Evolutionary conservation across 2,797 vertebrate genomes (phyloP).

Genomic region (Microtus obscurus): DNA sequence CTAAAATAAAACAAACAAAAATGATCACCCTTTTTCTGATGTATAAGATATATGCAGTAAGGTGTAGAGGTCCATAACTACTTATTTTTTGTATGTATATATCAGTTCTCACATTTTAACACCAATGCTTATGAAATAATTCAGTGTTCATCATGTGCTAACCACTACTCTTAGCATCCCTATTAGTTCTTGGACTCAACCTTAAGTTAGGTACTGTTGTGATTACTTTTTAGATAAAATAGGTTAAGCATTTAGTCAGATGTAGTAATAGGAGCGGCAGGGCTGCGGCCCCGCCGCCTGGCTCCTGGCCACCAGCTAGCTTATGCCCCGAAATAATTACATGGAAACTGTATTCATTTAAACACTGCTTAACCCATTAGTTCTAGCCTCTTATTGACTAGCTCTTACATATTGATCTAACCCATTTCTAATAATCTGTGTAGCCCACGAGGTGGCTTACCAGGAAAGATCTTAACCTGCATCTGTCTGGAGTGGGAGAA

Average conservation of each 20-base stretch:
- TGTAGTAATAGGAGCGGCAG: too few relatives aligned
- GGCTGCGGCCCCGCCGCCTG: too few relatives aligned
- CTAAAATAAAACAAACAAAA: not conserved
- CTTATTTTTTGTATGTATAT: not conserved
- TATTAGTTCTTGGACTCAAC: constrained; percentile 45
- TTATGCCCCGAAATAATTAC: too few relatives aligned
- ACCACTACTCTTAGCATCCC: not conserved
- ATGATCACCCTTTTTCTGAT: not conserved
- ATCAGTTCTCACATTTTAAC: constrained; percentile 21
- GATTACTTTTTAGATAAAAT: constrained; percentile 6
- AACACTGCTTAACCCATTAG: too few relatives aligned
- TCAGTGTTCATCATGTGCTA: not conserved
- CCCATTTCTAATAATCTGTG: too few relatives aligned
- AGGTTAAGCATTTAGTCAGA: constrained; percentile 12
- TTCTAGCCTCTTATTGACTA: too few relatives aligned
- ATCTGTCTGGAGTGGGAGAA: too few relatives aligned
- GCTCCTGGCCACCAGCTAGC: too few relatives aligned
- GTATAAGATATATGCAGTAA: not conserved
- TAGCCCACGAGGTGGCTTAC: too few relatives aligned
- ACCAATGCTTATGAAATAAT: constrained; percentile 35
- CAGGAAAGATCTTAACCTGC: too few relatives aligned
- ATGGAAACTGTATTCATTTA: too few relatives aligned
- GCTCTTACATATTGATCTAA: too few relatives aligned
- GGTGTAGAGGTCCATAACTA: not conserved
- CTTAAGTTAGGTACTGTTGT: not conserved